Conservation (phyloP, 2,113 vertebrate genomes). For the Oncorhynchus tshawytscha region DNA sequence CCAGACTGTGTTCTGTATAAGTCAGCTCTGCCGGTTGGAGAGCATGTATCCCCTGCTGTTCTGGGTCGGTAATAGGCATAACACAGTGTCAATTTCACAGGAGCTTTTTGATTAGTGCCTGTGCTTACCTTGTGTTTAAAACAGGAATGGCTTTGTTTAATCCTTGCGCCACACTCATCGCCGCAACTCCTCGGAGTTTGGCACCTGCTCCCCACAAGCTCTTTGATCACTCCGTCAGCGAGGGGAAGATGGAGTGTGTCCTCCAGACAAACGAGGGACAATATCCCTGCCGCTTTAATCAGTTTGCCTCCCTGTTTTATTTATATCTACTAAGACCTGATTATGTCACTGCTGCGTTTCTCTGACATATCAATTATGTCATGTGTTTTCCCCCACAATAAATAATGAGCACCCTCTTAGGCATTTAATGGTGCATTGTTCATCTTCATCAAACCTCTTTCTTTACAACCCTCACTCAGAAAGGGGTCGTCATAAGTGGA, state of each 20-base stretch:
- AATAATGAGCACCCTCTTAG: background rate
- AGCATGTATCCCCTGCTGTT: background rate
- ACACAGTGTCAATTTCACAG: background rate
- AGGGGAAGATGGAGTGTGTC: background rate
- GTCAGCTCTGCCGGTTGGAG: background rate
- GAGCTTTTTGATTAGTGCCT: background rate
- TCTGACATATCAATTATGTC: background rate
- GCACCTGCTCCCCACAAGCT: background rate
- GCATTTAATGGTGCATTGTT: background rate
- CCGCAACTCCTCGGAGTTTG: background rate
- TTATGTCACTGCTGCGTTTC: background rate
- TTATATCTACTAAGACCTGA: background rate
- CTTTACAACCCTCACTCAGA: too few relatives aligned
- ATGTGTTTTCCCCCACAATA: background rate
- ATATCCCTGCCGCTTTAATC: background rate
- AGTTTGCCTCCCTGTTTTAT: slow-evolving; percentile 1
- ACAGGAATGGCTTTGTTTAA: background rate
- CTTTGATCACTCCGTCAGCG: background rate
- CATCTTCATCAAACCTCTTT: background rate
- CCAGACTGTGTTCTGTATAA: background rate
- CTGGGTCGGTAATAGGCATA: background rate
- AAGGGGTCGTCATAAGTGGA: background rate
- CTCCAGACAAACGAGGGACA: background rate
- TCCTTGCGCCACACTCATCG: background rate
- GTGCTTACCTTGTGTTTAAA: background rate